phyloP scores from a whole-genome alignment of 92 coral and sea anemone species.

The Palythoa grandis region DNA sequence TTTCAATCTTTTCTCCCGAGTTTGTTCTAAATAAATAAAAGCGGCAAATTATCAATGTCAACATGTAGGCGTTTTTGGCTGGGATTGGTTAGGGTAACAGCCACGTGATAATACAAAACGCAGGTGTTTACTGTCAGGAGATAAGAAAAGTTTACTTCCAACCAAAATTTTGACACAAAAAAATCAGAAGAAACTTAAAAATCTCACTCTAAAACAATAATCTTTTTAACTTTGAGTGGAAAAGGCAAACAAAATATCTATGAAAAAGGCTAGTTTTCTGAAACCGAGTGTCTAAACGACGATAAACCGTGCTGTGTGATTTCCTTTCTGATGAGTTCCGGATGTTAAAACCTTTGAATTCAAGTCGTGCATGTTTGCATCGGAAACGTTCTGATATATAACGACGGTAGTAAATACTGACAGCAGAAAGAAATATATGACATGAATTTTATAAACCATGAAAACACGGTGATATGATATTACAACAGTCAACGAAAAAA shows the following conservation, averaged over 20 bases:
- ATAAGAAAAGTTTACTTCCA: not conserved
- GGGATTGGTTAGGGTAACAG: not conserved
- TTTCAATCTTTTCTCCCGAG: not conserved
- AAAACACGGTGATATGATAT: not conserved
- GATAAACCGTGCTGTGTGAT: too few species aligned
- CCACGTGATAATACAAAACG: not conserved
- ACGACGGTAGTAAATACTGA: too few species aligned
- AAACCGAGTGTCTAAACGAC: too few species aligned
- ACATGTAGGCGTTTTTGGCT: not conserved
- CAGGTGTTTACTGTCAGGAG: not conserved
- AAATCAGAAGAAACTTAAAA: not conserved
- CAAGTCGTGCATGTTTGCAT: too few species aligned
- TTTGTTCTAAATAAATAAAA: constrained; percentile 1
- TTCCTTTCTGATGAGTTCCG: too few species aligned
- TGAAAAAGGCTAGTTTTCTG: too few species aligned
- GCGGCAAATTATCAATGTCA: not conserved
- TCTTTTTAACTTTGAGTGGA: too few species aligned
- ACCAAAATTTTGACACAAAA: not conserved
- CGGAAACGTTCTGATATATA: too few species aligned
- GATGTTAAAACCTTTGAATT: too few species aligned
- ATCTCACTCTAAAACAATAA: not conserved
- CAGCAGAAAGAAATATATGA: too few species aligned
- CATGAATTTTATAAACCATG: too few species aligned
- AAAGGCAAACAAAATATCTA: too few species aligned
- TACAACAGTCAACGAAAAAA: not conserved